Evolutionary conservation across 2,797 vertebrate species (phyloP), one percentile per base, ranked within the genome.

Genomic region (Ctenopoma multispine): DNA sequence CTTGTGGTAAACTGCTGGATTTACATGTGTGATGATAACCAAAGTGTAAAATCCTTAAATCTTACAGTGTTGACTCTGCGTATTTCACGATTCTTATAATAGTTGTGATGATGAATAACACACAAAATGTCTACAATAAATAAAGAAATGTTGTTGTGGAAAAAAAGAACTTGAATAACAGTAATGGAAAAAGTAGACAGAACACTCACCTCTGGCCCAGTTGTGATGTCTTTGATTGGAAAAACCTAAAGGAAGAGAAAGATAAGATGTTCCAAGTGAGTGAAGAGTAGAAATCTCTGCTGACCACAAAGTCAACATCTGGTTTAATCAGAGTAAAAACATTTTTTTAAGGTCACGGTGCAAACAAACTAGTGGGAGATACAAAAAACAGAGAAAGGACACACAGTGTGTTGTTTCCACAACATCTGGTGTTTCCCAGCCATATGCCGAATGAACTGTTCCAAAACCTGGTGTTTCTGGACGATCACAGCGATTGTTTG

Each of bases 171-270:
- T 34, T 0, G 40, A 46, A 59, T 3, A 56, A 56, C 34, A 49
- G 23, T 48, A 50, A 48, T 5, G 5, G 48, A 68, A 57, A 38
- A 53, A 13, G 7, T 7, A 9, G 1, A 18, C 21, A 7, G 5
- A 24, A n/a, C 31, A 57, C 83, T 87, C 66, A 90, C 88, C 83
- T 83, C 78, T 81, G 49, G 56, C 61, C 67, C 46, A 59, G 77
- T 34, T 44, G 63, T 60, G 70, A 66, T 1, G 63, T 62, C 69
- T 51, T 64, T 44, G 59, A 73, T 66, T 1, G 36, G 65, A 72
- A 71, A 75, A 74, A 80, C 75, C 87, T 90, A 81, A 48, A 0
- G 54, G 58, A n/a, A 61, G 55, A 87, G 24, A 77, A 17, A 74
- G 51, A 82, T 3, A 69, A 59, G 18, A 69, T 20, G 47, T 64